Base-by-base conservation (phyloP, 2,797 vertebrate genomes). In the Crax fasciolata region DNA sequence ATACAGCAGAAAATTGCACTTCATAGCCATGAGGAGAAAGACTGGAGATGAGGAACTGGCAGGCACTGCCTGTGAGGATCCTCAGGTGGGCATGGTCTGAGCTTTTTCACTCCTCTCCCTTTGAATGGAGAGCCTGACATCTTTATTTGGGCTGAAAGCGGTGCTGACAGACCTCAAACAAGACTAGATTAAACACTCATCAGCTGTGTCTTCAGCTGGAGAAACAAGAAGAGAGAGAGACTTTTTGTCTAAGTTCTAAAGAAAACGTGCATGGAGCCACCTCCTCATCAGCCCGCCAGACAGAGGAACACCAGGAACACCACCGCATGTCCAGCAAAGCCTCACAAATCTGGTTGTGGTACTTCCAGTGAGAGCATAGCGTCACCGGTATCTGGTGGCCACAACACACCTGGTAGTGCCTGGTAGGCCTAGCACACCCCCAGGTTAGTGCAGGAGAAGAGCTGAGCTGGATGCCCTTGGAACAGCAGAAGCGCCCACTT, bases 81-180 rank as follows among this genome's bases (percentile, higher is more conserved):
- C 38, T 83, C 21, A 63, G 28, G 28, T 57, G 62, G 80, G 44
- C 10, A 23, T 3, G 11, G 43, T 48, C 32, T 43, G 43, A 87
- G 32, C n/a, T 41, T 81, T 72, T 58, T 28, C 38, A 30, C 18
- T 66, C 44, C 19, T 67, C 48, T 94, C 20, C 35, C 48, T 63
- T 54, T 62, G 63, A 92, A 84, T 2, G 44, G 20, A 83, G 32
- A 80, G 48, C 52, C 38, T 54, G 48, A 58, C 38, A 58, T 77
- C 32, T 86, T 88, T 93, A 65, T 71, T 90, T 87, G 71, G 49
- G 21, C 87, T 80, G 68, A 93, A 80, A 93, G 70, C 76, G 62
- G 41, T 10, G 62, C 72, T 85, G 93, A 74, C 92, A 94, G 73
- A 58, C 28, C 48, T 52, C 83, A 91, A 95, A 88, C 70, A 88